Evolutionary conservation across 2,888 invertebrate species (phyloP).

Genomic region (Bombyx huttoni): DNA sequence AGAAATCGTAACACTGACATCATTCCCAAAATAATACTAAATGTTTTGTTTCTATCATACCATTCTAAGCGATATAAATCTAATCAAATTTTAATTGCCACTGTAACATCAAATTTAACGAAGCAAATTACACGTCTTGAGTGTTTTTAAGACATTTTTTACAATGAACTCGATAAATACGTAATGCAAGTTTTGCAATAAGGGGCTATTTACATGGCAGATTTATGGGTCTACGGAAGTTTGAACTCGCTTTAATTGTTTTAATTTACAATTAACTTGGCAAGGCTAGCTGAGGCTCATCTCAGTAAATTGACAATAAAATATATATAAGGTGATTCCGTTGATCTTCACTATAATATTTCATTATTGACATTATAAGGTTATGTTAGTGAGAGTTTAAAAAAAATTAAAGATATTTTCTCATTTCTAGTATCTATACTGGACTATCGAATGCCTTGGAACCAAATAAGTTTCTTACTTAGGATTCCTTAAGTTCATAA

Average conservation of each 20-base stretch:
- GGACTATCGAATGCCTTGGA: no score
- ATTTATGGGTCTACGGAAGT: constrained; percentile 3
- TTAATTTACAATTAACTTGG: constrained; percentile 1
- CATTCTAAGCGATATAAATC: constrained; percentile 37
- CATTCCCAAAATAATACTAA: constrained; percentile 24
- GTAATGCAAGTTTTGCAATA: background rate
- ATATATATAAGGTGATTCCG: background rate
- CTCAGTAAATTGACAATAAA: background rate
- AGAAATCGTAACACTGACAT: constrained; percentile 1
- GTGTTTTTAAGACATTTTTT: constrained; percentile 9
- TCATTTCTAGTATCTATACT: background rate
- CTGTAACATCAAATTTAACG: constrained; percentile 20
- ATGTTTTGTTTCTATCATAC: constrained; percentile 26
- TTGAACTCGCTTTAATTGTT: constrained; percentile 1
- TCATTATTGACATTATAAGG: background rate
- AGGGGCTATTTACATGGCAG: background rate
- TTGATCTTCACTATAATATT: background rate
- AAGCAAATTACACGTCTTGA: constrained; percentile 16
- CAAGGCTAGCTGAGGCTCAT: background rate
- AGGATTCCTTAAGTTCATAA: no score
- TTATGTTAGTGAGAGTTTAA: background rate
- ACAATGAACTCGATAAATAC: constrained; percentile 13
- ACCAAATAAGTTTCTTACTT: no score
- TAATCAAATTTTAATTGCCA: constrained; percentile 30
- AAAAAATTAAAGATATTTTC: background rate